Evolutionary conservation across 2,888 invertebrate species (phyloP).

Genomic region (Piscicola geometra): DNA sequence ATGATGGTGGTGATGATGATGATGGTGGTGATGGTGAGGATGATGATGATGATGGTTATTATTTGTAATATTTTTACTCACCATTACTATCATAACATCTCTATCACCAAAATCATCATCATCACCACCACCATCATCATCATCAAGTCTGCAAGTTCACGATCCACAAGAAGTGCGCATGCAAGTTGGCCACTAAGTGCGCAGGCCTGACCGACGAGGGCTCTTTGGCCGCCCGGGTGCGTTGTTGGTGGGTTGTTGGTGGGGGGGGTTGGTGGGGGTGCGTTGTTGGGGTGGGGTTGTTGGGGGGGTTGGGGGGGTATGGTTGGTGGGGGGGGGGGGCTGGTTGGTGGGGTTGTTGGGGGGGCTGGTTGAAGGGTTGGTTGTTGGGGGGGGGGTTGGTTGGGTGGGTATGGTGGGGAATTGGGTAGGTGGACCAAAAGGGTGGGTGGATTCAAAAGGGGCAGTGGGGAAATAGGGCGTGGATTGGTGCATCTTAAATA

Average conservation of each 20-base stretch:
- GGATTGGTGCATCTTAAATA: no score
- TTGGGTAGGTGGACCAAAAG: no score
- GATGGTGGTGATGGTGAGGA: not conserved
- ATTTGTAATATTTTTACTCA: no score
- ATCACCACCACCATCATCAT: not conserved
- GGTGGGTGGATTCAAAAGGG: no score
- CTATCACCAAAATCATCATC: no score
- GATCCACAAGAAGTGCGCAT: slow-evolving; percentile 84
- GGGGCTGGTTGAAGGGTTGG: no score
- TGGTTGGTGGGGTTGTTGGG: no score
- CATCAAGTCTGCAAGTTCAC: slow-evolving; percentile 83
- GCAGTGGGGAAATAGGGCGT: no score
- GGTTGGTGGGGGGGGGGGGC: no score
- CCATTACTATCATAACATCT: no score
- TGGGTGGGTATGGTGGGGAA: no score
- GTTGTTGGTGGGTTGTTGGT: not conserved
- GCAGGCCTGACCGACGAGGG: slow-evolving; percentile 19
- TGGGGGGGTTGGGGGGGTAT: not conserved
- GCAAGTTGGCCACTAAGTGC: slow-evolving; percentile 24
- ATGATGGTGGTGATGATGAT: slow-evolving; percentile 6
- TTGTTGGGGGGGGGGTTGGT: not conserved
- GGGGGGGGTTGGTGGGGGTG: not conserved
- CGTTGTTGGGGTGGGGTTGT: no score
- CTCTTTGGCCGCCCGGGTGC: slow-evolving; percentile 31
- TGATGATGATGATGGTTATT: not conserved